Evolutionary conservation across 2,888 invertebrate species (phyloP).

Genomic region (Ochlodes sylvanus): DNA sequence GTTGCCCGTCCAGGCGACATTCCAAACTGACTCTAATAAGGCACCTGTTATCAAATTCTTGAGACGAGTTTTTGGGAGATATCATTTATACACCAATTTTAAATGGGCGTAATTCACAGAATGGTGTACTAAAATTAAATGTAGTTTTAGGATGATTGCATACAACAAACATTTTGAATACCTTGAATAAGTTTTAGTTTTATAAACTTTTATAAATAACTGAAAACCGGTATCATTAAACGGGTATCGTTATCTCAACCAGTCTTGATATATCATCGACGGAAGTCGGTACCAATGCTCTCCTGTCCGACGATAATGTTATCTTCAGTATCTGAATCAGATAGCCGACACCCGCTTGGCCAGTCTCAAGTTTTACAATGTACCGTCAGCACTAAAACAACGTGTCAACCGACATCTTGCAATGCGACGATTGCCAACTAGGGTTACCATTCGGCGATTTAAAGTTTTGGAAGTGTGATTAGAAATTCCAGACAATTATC

Average conservation of each 20-base stretch:
- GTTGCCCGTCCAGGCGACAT: not conserved
- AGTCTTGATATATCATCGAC: not conserved
- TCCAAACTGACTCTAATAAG: not conserved
- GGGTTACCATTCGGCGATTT: not conserved
- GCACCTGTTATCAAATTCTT: conserved; percentile 13
- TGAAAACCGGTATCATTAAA: not conserved
- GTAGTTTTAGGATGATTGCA: no score
- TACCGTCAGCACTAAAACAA: conserved; percentile 1
- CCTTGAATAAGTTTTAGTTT: no score
- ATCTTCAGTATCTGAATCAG: not conserved
- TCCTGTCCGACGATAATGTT: not conserved
- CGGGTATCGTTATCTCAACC: not conserved
- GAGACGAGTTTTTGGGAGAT: not conserved
- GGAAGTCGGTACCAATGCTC: not conserved
- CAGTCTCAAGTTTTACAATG: not conserved
- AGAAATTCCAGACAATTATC: not conserved
- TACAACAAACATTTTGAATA: no score
- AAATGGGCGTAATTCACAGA: no score
- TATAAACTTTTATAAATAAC: no score
- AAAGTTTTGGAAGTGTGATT: not conserved
- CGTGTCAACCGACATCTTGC: not conserved
- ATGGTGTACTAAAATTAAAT: no score
- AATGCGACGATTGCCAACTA: conserved; percentile 1
- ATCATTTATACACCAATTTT: not conserved
- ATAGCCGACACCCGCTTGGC: not conserved